Percentiles rank a stretch among this genome's conserved stretches.
These are phyloP conservation scores for Palythoa caribaeorum DNA, from an alignment of 92 coral and sea anemone species.

Conservation along the genomic window DNA sequence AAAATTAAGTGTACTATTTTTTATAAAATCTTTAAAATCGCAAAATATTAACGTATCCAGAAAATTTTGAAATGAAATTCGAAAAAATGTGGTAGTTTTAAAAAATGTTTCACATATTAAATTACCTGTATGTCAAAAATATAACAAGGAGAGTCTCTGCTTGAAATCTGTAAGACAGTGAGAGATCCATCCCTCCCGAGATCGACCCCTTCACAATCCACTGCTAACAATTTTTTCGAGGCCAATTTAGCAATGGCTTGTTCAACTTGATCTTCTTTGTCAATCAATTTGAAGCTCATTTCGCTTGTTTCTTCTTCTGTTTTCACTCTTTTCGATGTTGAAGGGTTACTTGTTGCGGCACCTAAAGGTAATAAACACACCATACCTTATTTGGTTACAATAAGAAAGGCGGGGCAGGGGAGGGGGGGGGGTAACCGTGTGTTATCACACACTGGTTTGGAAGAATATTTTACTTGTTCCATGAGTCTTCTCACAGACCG, in stretches of 20 bases:
- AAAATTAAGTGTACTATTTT: no score
- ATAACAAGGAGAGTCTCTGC: slow-evolving; percentile 15
- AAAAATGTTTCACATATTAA: no score
- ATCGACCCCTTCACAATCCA: slow-evolving; percentile 32
- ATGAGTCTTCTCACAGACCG: no score
- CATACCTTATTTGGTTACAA: no score
- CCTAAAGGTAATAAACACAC: background rate
- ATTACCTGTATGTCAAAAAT: slow-evolving; percentile 35
- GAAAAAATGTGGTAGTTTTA: no score
- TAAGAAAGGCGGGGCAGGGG: no score
- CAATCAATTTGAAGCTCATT: background rate
- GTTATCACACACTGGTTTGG: no score
- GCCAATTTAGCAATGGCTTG: background rate
- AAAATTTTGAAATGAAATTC: no score
- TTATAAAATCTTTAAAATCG: no score
- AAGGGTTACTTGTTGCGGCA: background rate
- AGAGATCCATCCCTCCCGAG: slow-evolving; percentile 33
- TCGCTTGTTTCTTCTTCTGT: background rate
- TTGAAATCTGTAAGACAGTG: slow-evolving; percentile 17
- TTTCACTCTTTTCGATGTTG: background rate
- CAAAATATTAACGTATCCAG: no score
- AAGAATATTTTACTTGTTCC: no score
- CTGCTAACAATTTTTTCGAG: background rate
- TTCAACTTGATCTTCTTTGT: slow-evolving; percentile 23
- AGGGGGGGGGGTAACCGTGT: no score